Base-by-base conservation (phyloP, 2,888 invertebrate genomes). In the Odontocerum albicorne region DNA sequence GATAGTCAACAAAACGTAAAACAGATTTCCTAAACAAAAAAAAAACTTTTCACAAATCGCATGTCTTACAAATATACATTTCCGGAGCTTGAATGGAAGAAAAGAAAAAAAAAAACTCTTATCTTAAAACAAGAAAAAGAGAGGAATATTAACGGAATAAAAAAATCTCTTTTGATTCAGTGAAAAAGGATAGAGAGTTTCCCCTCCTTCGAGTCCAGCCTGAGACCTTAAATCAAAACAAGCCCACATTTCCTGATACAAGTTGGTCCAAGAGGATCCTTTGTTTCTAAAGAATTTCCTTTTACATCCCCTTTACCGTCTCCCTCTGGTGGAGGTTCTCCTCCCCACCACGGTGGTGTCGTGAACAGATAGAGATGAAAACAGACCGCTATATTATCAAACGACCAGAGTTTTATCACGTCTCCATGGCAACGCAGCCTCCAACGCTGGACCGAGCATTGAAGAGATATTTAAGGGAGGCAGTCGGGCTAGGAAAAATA, bases 361-460 rank as follows among this genome's bases (percentile, higher is more conserved):
- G 44, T 45, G 52, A 46, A 44, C 47, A 59, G 53, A 56, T 56
- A 56, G 49, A 55, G 50, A 46, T 49, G 36, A 40, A 32, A 59
- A 53, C 57, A 55, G 54, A 57, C 57, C 57, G 54, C 60, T 49
- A 56, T 55, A 73, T 73, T 73, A 72, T 75, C 73, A 75, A 74
- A 75, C 75, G 75, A 73, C 71, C 73, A 75, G 59, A 75, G 76
- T 73, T 77, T 77, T 77, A 77, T 78, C 77, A 74, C 73, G 77
- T 77, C 72, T 70, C 75, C 72, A 76, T 76, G 69, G 70, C 68
- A 65, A 77, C 74, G 69, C 6, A 27, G 27, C 6, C 27, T 27
- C 6, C 10, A 10, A 27, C 10, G 10, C 27, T 27, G 27, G 6
- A 4, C 27, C 4, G 10, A 4, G 27, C 27, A 27, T 27, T 10